Evolutionary conservation across 1,140 invertebrate genomes (phyloP).

Genomic region (Chionoecetes opilio): DNA sequence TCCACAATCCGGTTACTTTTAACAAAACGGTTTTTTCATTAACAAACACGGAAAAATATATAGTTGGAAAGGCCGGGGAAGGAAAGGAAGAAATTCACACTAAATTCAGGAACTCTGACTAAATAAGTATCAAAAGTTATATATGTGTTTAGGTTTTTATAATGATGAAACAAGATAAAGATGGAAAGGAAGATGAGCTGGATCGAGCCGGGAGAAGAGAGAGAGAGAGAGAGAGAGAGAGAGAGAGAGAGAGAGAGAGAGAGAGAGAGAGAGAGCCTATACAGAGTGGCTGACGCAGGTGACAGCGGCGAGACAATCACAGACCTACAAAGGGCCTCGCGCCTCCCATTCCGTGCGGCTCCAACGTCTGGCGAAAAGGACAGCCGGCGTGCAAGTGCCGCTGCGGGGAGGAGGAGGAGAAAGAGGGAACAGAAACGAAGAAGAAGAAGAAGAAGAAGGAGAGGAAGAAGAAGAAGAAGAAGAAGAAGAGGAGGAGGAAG

Average conservation of each 20-base stretch:
- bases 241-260: constrained; percentile 59
- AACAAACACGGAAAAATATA: neutral
- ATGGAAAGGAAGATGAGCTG: no score
- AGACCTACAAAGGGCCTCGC: constrained; percentile 11
- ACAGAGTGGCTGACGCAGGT: constrained; percentile 21
- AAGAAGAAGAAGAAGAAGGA: neutral
- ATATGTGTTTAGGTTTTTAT: no score
- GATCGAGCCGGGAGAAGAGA: neutral
- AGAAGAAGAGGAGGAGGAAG: neutral
- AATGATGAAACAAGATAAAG: no score
- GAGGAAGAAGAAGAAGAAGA: neutral
- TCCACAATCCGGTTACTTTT: no score
- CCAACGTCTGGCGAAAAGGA: constrained; percentile 3
- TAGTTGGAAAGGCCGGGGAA: neutral
- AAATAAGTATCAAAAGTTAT: no score
- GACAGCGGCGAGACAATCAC: constrained; percentile 47
- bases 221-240: constrained; percentile 60
- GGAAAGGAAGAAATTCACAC: neutral
- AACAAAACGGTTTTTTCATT: no score
- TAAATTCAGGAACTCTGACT: no score
- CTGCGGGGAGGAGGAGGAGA: neutral
- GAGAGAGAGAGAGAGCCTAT: constrained; percentile 25
- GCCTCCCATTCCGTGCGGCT: neutral
- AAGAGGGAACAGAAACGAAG: neutral
- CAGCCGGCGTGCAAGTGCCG: constrained; percentile 34